phyloP scores from a whole-genome alignment of 1,140 invertebrate genomes.

The Drosophila saltans region DNA sequence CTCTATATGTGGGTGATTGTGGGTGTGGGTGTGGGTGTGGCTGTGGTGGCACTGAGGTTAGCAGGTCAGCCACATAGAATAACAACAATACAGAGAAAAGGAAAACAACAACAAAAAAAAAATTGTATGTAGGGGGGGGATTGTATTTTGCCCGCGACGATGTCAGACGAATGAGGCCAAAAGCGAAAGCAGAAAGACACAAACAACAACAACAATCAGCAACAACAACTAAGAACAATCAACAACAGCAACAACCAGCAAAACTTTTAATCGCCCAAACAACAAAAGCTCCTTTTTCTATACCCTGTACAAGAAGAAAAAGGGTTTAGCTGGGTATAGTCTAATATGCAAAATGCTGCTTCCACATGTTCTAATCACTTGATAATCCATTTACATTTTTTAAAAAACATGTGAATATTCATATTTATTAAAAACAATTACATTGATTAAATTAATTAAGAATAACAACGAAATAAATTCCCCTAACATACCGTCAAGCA shows the following conservation, averaged over 20 bases:
- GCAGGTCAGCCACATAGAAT: constrained; percentile 73
- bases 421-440: no score
- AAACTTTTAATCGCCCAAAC: constrained; percentile 80
- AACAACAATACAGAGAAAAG: constrained; percentile 24
- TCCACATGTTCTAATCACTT: no score
- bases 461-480: no score
- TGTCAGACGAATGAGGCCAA: constrained; percentile 70
- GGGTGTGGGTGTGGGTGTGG: constrained; percentile 10
- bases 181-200: constrained; percentile 55
- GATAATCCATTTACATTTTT: no score
- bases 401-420: no score
- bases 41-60: constrained; percentile 64
- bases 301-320: not conserved
- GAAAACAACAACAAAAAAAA: constrained; percentile 26
- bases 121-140: constrained; percentile 44
- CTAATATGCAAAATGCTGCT: no score
- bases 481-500: no score
- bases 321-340: not conserved
- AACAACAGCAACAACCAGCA: constrained; percentile 52
- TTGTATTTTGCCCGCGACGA: constrained; percentile 41
- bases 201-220: constrained; percentile 36
- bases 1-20: not conserved
- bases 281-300: constrained; percentile 64
- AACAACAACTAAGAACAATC: constrained; percentile 51
- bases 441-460: no score